A percentile compares a stretch with the other conserved stretches of the same genome.
phyloP scores from a whole-genome alignment of 2,797 vertebrate genomes.

The Enteromius anoplus region DNA sequence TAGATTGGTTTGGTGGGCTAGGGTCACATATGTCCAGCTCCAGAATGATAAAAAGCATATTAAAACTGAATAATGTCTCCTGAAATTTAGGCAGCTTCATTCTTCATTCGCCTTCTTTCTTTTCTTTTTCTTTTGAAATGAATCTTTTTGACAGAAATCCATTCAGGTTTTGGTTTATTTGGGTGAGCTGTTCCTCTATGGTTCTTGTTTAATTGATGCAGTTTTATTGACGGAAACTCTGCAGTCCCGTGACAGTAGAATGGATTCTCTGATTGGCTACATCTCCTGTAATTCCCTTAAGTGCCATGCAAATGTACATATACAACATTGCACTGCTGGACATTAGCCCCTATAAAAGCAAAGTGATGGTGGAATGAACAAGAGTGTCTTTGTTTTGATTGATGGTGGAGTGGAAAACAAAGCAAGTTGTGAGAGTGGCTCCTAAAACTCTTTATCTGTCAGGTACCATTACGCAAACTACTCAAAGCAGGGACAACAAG shows the following conservation, averaged over 20 bases:
- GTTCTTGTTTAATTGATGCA: constrained; percentile 34
- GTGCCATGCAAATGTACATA: constrained; percentile 38
- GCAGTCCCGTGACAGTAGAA: constrained; percentile 16
- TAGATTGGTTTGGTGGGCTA: too few species aligned
- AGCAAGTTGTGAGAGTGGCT: constrained; percentile 1
- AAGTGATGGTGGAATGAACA: not conserved
- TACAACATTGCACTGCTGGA: not conserved
- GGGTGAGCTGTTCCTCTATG: not conserved
- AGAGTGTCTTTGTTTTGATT: constrained; percentile 22
- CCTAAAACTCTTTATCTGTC: constrained; percentile 25
- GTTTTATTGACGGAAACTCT: constrained; percentile 49
- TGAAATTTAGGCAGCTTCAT: not conserved
- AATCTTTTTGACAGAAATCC: not conserved
- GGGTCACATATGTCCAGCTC: not conserved
- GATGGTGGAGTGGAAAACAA: constrained; percentile 4
- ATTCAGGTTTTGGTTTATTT: not conserved
- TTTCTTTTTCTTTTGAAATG: not conserved
- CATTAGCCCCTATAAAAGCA: constrained; percentile 6
- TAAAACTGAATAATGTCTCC: not conserved
- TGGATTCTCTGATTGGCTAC: constrained; percentile 36
- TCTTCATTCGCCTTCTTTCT: not conserved
- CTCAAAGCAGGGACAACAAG: constrained; percentile 5
- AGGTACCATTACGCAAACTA: constrained; percentile 34
- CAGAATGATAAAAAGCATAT: not conserved
- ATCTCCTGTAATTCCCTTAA: constrained; percentile 52